These are phyloP conservation scores for Percina caprodes DNA, from an alignment of 2,113 vertebrate genomes.

Conservation along the genomic window DNA sequence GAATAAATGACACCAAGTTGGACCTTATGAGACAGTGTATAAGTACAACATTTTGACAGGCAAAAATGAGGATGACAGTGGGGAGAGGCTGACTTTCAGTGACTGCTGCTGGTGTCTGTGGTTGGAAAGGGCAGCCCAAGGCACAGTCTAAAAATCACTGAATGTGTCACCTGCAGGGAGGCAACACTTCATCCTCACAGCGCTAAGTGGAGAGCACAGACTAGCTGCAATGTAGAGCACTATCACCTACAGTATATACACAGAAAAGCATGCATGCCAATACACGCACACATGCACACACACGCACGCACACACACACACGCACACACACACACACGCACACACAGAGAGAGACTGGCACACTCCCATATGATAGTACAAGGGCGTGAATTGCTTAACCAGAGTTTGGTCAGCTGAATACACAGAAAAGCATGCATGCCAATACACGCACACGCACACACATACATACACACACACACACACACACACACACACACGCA, in stretches of 20 bases:
- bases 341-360: no score
- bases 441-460: no score
- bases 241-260: neutral
- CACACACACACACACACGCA: no score
- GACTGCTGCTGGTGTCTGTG: constrained; percentile 46
- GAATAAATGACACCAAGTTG: constrained; percentile 18
- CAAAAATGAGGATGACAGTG: constrained; percentile 22
- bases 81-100: constrained; percentile 32
- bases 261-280: neutral
- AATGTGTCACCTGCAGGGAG: constrained; percentile 57
- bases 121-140: constrained; percentile 64
- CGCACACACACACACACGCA: no score
- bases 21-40: constrained; percentile 1
- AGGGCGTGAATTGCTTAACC: neutral
- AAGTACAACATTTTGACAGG: constrained; percentile 39
- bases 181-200: constrained; percentile 28
- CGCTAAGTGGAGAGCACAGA: constrained; percentile 34
- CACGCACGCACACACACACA: neutral
- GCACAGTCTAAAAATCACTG: constrained; percentile 56
- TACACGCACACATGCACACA: neutral
- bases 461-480: no score
- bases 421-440: no score
- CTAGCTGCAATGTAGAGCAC: constrained; percentile 15
- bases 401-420: neutral
- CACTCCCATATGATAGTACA: neutral